Base-by-base conservation (phyloP, 2,888 invertebrate genomes). In the Heteromurus nitidus region DNA sequence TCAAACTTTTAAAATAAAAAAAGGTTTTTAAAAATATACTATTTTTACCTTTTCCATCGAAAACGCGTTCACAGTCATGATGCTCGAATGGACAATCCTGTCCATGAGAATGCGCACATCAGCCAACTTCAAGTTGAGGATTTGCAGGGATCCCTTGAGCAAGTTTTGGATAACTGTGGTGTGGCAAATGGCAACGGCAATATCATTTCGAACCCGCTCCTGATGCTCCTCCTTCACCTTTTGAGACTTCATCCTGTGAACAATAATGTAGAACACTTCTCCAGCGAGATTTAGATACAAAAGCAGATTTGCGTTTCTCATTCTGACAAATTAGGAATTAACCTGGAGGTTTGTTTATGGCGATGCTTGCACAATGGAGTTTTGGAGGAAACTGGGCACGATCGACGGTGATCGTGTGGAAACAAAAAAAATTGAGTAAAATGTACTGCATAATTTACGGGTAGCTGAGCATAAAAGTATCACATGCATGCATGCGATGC, bases 61-160 rank as follows among this genome's bases (percentile, higher is more conserved):
- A 73, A 84, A 87, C 42, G 85, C 82, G 64, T 86, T 87, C 3
- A 87, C 83, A 26, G 83, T 87, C 87, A 87, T 87, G 62, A 87
- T 87, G 22, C 82, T 83, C 16, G 85, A 84, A 58, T 87, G 86
- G n/a, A 86, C 86, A 42, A 82, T 79, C 11, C 83, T 75, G 44
- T 85, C 84, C 83, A 86, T 80, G 3, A 86, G 68, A 2, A 80
- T 73, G 18, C 82, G 80, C 26, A 86, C 82, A 13, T 85, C 83
- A 0, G 84, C 44, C 62, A 87, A 80, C 36, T 77, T 82, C 75
- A 86, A 70, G 9, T 74, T 65, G 24, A 85, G 72, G 22, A 86
- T 64, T 55, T 76, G 84, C 11, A 87, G 72, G 2, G 77, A 70
- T 1, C 87, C 87, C 3, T 77, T 76, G 53, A 84, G 62, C 18